phyloP scores from a whole-genome alignment of 2,797 vertebrate genomes.

The Sebastes elongatus region DNA sequence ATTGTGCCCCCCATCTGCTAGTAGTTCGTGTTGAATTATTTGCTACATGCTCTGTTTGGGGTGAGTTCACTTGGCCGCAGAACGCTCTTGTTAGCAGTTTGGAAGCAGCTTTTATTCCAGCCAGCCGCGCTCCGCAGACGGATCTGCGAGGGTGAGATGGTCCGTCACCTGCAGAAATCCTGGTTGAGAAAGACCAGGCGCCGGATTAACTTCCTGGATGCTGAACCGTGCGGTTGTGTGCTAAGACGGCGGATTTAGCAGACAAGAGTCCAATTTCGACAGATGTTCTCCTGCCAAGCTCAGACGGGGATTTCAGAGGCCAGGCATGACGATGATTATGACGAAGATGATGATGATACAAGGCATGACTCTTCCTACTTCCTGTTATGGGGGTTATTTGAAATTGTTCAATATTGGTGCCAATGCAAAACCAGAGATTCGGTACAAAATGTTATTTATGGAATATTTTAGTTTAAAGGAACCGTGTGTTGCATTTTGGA shows the following conservation, averaged over 20 bases:
- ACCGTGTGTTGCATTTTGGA: too few species aligned
- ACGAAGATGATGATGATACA: slow-evolving; percentile 1
- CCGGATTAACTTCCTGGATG: slow-evolving; percentile 66
- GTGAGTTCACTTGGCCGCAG: slow-evolving; percentile 67
- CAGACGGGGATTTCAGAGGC: slow-evolving; percentile 36
- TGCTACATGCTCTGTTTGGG: slow-evolving; percentile 75
- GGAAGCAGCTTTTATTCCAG: slow-evolving; percentile 56
- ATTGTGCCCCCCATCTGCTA: slow-evolving; percentile 78
- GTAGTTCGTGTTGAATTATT: slow-evolving; percentile 77
- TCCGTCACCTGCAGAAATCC: slow-evolving; percentile 71
- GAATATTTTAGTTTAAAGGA: neutral
- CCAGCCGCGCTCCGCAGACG: slow-evolving; percentile 27
- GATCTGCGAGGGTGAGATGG: slow-evolving; percentile 41
- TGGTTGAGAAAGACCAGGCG: slow-evolving; percentile 63
- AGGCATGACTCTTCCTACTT: neutral
- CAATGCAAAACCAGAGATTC: neutral
- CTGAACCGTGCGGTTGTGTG: slow-evolving; percentile 58
- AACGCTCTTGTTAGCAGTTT: slow-evolving; percentile 69
- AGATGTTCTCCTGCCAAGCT: slow-evolving; percentile 49
- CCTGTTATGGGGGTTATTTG: neutral
- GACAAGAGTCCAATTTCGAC: slow-evolving; percentile 59
- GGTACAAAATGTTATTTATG: neutral
- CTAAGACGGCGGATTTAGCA: slow-evolving; percentile 46
- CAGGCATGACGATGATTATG: neutral
- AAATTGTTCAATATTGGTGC: neutral